Evolutionary conservation across 2,113 vertebrate species (phyloP), one percentile per base, ranked within the genome.

Genomic region (Boulengerochromis microlepis): DNA sequence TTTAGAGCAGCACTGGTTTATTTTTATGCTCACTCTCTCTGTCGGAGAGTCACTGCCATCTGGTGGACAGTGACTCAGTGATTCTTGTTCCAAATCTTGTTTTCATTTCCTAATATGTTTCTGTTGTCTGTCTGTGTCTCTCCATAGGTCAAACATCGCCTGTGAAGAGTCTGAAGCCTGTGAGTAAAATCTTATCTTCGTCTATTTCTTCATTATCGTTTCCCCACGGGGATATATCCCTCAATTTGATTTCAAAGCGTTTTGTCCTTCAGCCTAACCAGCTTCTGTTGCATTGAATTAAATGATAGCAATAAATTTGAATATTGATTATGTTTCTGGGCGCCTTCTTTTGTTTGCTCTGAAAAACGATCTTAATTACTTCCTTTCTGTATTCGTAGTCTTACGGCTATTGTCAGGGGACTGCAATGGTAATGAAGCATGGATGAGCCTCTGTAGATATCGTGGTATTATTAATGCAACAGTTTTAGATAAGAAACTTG

Each of bases 131-230:
- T 93, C 82, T 93, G 10, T 92, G 66, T 93, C 61, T 87, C 56
- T 89, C 81, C 29, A 83, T 94, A 99, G 99, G 98, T 97, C 98
- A 98, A 85, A 97, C 98, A 18, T 99, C 99, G 88, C 99, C 99
- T 85, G 97, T 97, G 88, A 99, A 99, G 97, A 96, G 96, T 94
- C 89, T 97, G 83, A 99, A 97, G 97, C 97, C 97, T 94, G 98
- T 99, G 95, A 99, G 98, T 98, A 87, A 69, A 91, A 90, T 38
- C 54, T 54, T 83, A 57, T 85, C 61, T 90, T 78, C 71, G 64
- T 76, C 47, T 74, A 15, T 90, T 91, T 80, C 57, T 52, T 53
- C 52, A 10, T 40, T 45, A 86, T 90, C 78, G 52, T 83, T 47
- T 71, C 40, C 71, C 87, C 12, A 3, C 7, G 6, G 87, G 81